A percentile compares a stretch with the other conserved stretches of the same genome.
Evolutionary conservation across 1,140 invertebrate genomes (phyloP).

Genomic region (Cydia fagiglandana): DNA sequence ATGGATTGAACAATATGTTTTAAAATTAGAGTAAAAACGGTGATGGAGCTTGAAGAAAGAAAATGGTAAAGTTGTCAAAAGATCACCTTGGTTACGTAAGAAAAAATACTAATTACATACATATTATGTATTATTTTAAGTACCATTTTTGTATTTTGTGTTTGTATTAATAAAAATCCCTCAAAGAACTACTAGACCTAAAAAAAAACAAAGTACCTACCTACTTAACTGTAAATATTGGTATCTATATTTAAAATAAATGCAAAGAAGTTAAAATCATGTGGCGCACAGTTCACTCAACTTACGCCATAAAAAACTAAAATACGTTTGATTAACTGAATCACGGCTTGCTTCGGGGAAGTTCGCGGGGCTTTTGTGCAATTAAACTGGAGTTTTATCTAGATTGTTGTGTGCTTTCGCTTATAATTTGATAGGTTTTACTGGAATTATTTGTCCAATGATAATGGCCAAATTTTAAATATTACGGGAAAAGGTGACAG

Average conservation of each 20-base stretch:
- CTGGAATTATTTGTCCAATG: background rate
- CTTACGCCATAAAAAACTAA: conserved; percentile 15
- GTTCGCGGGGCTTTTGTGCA: conserved; percentile 23
- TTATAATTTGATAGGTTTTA: conserved; percentile 7
- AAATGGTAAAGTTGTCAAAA: too few species aligned
- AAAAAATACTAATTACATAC: too few species aligned
- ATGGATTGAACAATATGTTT: background rate
- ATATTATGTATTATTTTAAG: too few species aligned
- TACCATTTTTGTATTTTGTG: too few species aligned
- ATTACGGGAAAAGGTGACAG: too few species aligned
- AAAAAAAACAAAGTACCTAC: background rate
- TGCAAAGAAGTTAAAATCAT: background rate
- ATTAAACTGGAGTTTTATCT: conserved; percentile 26
- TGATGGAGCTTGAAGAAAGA: too few species aligned
- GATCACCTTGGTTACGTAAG: too few species aligned
- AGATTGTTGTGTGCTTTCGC: conserved; percentile 16
- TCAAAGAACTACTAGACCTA: too few species aligned
- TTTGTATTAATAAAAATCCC: too few species aligned
- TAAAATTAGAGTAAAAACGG: conserved; percentile 1
- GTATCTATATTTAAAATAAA: background rate
- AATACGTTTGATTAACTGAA: conserved; percentile 28
- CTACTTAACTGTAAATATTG: background rate
- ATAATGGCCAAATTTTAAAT: too few species aligned
- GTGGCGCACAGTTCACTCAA: conserved; percentile 8
- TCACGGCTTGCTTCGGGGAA: conserved; percentile 25